A percentile compares a stretch with the other conserved stretches of the same genome.
Conservation (phyloP, 1,140 invertebrate species). For the Chironomus striatipennis region DNA sequence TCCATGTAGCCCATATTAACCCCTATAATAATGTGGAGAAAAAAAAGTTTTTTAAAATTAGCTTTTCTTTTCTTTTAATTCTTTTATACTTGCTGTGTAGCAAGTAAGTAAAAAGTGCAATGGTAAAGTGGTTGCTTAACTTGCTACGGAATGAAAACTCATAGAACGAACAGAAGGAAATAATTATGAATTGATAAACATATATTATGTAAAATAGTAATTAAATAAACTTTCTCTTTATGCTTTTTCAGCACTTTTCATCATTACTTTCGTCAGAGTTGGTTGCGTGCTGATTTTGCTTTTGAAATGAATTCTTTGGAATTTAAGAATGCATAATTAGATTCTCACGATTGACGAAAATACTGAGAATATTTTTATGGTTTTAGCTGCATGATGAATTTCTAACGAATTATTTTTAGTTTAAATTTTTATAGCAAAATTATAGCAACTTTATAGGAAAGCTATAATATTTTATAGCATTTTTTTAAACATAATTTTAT, state of each 20-base stretch:
- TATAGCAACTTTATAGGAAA: too few species aligned
- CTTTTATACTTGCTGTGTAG: background rate
- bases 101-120: background rate
- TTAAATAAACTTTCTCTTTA: conserved; percentile 22
- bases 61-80: background rate
- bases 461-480: too few species aligned
- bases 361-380: too few species aligned
- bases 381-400: too few species aligned
- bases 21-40: conserved; percentile 44
- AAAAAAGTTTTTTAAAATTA: conserved; percentile 21
- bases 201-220: conserved; percentile 16
- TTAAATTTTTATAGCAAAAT: too few species aligned
- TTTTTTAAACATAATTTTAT: too few species aligned
- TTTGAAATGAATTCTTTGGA: too few species aligned
- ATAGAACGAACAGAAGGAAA: background rate
- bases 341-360: too few species aligned
- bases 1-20: conserved; percentile 83
- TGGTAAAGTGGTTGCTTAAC: too few species aligned
- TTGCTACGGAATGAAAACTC: background rate
- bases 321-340: too few species aligned
- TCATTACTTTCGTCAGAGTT: background rate
- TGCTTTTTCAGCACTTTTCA: conserved; percentile 5
- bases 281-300: background rate
- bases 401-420: too few species aligned
- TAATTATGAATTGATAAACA: background rate